Conservation (phyloP, 37 sponge, comb jelly and placozoan genomes). For the Hexactinellida sp. region DNA sequence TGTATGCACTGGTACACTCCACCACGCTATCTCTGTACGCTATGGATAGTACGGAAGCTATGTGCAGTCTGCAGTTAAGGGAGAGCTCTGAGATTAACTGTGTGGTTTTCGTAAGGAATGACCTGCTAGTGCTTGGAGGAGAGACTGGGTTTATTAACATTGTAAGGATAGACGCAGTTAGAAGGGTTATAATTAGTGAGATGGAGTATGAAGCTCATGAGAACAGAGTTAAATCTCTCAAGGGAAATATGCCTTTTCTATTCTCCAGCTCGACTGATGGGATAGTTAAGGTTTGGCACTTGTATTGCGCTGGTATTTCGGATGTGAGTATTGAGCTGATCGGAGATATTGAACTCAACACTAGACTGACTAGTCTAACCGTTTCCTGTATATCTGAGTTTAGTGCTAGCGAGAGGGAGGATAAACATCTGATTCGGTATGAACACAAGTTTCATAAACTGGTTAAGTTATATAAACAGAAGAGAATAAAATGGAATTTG, state of each 20-base stretch:
- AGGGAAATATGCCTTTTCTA: background rate
- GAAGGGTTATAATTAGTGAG: background rate
- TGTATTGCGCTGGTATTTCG: background rate
- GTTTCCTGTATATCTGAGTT: background rate
- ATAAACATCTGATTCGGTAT: background rate
- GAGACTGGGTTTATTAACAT: background rate
- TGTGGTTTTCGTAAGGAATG: background rate
- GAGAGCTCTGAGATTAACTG: background rate
- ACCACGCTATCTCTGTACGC: background rate
- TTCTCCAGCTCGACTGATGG: background rate
- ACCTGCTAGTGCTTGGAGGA: background rate
- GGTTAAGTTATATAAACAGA: background rate
- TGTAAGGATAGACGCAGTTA: background rate
- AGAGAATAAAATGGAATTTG: background rate
- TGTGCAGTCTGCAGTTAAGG: background rate
- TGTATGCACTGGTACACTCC: background rate
- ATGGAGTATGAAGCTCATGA: background rate
- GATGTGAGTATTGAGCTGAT: background rate
- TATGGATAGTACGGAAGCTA: background rate
- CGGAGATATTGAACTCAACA: background rate
- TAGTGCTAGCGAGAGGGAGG: background rate
- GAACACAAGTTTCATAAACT: background rate
- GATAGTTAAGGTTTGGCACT: background rate
- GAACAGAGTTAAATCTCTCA: constrained; percentile 7
- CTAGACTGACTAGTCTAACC: background rate